Percentiles rank a stretch among this genome's conserved stretches.
Evolutionary conservation across 2,888 invertebrate genomes (phyloP).

Genomic region (Catocala sponsa): DNA sequence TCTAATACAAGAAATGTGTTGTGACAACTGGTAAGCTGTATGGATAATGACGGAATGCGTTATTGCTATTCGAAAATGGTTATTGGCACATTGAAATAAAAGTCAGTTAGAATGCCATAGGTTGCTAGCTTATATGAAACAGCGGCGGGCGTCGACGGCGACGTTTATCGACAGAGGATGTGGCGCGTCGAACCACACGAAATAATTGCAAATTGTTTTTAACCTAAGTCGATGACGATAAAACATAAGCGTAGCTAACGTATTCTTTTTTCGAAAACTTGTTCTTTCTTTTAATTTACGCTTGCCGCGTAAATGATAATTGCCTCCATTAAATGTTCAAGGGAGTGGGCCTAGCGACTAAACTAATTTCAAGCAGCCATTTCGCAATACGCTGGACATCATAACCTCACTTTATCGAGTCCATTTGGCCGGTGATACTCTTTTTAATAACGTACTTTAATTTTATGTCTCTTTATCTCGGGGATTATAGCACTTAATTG

Average conservation of each 20-base stretch:
- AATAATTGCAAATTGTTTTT: slow-evolving; percentile 79
- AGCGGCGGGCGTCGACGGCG: slow-evolving; percentile 48
- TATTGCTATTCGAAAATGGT: slow-evolving; percentile 45
- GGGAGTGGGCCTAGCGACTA: slow-evolving; percentile 58
- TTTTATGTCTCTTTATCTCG: slow-evolving; percentile 81
- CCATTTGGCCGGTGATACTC: slow-evolving; percentile 80
- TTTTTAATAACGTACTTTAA: slow-evolving; percentile 84
- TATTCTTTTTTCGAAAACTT: slow-evolving; percentile 32
- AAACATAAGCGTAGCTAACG: slow-evolving; percentile 49
- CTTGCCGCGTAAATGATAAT: slow-evolving; percentile 51
- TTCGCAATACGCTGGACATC: slow-evolving; percentile 74
- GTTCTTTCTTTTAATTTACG: slow-evolving; percentile 47
- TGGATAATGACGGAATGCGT: slow-evolving; percentile 38
- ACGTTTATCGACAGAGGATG: slow-evolving; percentile 75
- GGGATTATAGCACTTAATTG: slow-evolving; percentile 75
- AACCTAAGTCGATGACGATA: slow-evolving; percentile 71
- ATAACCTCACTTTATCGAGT: slow-evolving; percentile 78
- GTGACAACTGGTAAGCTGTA: slow-evolving; percentile 60
- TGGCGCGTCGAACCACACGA: slow-evolving; percentile 65
- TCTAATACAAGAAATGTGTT: slow-evolving; percentile 50
- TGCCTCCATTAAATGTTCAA: slow-evolving; percentile 51
- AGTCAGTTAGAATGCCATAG: slow-evolving; percentile 37
- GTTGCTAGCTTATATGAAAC: slow-evolving; percentile 41
- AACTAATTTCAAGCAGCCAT: slow-evolving; percentile 74
- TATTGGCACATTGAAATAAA: slow-evolving; percentile 52